phyloP scores from a whole-genome alignment of 2,888 invertebrate genomes.

The Enchytraeus crypticus region DNA sequence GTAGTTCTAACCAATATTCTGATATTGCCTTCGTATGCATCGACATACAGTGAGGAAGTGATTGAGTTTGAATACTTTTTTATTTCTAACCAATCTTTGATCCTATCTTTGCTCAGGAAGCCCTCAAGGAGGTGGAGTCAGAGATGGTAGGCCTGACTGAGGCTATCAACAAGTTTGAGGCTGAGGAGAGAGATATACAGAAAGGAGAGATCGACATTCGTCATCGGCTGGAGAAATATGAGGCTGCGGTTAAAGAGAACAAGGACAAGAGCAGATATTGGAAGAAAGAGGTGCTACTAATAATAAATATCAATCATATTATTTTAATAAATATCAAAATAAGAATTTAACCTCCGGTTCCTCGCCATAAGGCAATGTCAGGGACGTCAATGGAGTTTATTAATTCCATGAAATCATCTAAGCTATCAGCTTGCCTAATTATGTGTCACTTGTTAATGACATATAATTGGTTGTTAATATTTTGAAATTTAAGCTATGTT shows the following conservation, averaged over 20 bases:
- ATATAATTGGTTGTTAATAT: too few relatives aligned
- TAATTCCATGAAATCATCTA: too few relatives aligned
- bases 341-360: too few relatives aligned
- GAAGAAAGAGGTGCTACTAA: constrained; percentile 47
- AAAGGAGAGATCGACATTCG: constrained; percentile 68
- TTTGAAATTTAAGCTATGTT: too few relatives aligned
- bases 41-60: too few relatives aligned
- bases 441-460: too few relatives aligned
- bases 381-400: too few relatives aligned
- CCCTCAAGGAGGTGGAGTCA: constrained; percentile 35
- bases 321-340: too few relatives aligned
- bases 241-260: constrained; percentile 44
- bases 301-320: neutral
- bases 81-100: neutral
- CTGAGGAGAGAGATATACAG: constrained; percentile 58
- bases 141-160: constrained; percentile 34
- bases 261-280: constrained; percentile 44
- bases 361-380: too few relatives aligned
- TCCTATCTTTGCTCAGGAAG: constrained; percentile 31
- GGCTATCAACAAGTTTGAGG: constrained; percentile 34
- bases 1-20: too few relatives aligned
- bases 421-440: too few relatives aligned
- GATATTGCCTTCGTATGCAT: neutral
- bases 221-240: constrained; percentile 57
- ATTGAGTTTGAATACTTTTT: neutral